A percentile compares a stretch with the other conserved stretches of the same genome.
phyloP scores from a whole-genome alignment of 2,113 vertebrate genomes.

The Pandion haliaetus region DNA sequence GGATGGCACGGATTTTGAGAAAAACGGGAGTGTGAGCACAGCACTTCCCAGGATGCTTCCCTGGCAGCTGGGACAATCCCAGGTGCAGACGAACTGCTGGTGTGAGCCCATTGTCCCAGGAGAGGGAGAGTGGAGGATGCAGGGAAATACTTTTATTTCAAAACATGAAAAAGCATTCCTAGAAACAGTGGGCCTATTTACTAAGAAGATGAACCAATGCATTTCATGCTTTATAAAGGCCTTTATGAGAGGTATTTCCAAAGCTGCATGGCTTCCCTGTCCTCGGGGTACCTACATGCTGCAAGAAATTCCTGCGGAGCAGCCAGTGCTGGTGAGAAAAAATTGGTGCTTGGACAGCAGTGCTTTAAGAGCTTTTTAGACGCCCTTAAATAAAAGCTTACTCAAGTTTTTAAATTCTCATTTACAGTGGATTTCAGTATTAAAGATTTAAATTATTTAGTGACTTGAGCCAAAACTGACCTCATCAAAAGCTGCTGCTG shows the following conservation, averaged over 20 bases:
- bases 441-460: constrained; percentile 37
- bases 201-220: neutral
- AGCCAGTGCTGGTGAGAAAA: neutral
- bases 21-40: neutral
- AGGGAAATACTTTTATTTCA: neutral
- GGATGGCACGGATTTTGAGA: neutral
- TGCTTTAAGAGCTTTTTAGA: neutral
- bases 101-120: neutral
- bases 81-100: neutral
- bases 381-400: neutral
- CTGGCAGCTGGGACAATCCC: neutral
- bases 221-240: neutral
- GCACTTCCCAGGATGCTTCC: accelerated
- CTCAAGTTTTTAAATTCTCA: neutral
- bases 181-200: neutral
- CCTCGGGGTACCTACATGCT: accelerated
- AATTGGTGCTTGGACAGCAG: neutral
- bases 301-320: neutral
- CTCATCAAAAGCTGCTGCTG: constrained; percentile 8
- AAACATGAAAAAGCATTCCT: neutral
- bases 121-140: neutral
- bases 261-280: neutral
- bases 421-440: neutral
- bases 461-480: neutral
- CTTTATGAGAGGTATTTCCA: neutral